Evolutionary conservation across 64 coral and sea anemone genomes (phyloP).

Genomic region (Montipora capricornis): DNA sequence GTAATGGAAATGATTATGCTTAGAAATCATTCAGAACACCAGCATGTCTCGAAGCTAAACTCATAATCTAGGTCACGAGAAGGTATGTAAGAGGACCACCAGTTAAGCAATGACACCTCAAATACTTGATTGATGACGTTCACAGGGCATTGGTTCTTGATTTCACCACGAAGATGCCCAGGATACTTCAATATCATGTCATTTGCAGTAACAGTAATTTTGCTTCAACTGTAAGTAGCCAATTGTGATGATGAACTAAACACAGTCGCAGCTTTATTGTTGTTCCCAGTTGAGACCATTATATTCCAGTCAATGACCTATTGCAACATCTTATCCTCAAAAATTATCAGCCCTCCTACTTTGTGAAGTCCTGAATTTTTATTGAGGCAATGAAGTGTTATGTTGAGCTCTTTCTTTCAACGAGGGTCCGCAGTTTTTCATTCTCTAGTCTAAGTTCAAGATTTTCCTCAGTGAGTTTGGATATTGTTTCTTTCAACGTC

Average conservation of each 20-base stretch:
- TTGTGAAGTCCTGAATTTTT: not conserved
- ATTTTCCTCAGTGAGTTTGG: slow-evolving; percentile 97
- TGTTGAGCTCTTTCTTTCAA: slow-evolving; percentile 21
- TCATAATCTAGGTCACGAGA: not conserved
- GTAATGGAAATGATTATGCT: not conserved
- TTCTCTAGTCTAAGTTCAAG: slow-evolving; percentile 89
- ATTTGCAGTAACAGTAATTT: too few species aligned
- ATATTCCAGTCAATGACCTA: not conserved
- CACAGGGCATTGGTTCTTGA: not conserved
- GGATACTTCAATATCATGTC: not conserved
- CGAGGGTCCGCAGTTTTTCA: slow-evolving; percentile 82
- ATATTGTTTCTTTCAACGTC: slow-evolving; percentile 96
- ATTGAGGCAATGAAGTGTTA: not conserved
- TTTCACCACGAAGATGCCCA: not conserved
- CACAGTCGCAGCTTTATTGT: not conserved
- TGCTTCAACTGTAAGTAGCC: not conserved
- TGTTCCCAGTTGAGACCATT: not conserved
- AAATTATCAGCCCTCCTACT: not conserved
- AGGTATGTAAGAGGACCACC: not conserved
- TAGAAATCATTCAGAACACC: not conserved
- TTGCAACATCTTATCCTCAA: not conserved
- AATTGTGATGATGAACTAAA: too few species aligned
- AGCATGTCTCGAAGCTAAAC: not conserved
- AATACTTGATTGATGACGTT: not conserved
- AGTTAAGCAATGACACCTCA: not conserved